Base-by-base conservation (phyloP, 2,888 invertebrate species). In the Anoncus sp. region DNA sequence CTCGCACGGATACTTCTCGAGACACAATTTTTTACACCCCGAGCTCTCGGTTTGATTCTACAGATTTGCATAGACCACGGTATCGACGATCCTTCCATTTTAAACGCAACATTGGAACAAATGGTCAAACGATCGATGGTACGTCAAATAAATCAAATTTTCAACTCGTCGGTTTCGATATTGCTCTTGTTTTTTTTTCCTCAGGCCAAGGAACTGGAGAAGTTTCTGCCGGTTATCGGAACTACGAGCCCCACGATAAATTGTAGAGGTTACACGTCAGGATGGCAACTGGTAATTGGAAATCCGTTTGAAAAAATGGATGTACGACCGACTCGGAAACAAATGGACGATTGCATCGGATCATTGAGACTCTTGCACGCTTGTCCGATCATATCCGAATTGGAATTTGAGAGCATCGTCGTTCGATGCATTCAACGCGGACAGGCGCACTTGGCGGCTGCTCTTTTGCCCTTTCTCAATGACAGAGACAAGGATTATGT, bases 11-110 rank as follows among this genome's bases (percentile, higher is more conserved):
- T 86, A 35, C 81, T 90, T 38, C 79, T 84, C 38, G 86, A 85
- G 67, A 85, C 80, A 4, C 85, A 85, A 38, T 81, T 63, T 45
- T 79, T 82, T 74, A 81, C 81, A 1, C 81, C 85, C 6, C 84
- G 84, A 63, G 85, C 85, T n/a, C 77, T 90, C 10, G 66, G 77
- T 55, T 75, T 88, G 1, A 85, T 88, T 70, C 79, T 86, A 16
- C 84, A 87, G 51, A 83, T 90, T 27, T 90, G 87, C 43, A 73
- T 88, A 16, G 89, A 90, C 53, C 90, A 84, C 77, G 55, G 83
- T 16, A 81, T 90, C 59, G 72, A 86, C 20, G 87, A 90, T 77
- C 79, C 84, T 38, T 27, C 77, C 4, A 59, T 88, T 14, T 86
- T 90, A 83, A 83, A 88, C 78, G 57, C 79, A 27, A 84, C 82